A percentile compares a stretch with the other conserved stretches of the same genome.
Evolutionary conservation across 2,888 invertebrate genomes (phyloP).

Genomic region (Pinctada fucata): DNA sequence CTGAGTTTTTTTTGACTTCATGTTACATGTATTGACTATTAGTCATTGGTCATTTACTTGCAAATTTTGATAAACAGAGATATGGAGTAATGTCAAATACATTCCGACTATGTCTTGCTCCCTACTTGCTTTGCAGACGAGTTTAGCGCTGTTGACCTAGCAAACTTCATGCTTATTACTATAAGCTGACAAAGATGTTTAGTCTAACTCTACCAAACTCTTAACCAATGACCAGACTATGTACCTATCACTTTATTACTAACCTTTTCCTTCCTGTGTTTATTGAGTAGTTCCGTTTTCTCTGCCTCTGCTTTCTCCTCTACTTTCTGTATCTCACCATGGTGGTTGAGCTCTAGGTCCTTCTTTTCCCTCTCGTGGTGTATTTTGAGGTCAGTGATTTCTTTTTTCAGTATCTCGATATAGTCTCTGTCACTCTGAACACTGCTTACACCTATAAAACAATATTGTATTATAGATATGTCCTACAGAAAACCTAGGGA

Average conservation of each 20-base stretch:
- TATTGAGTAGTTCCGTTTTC: slow-evolving; percentile 54
- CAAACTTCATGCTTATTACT: too few species aligned
- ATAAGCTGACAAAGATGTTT: too few species aligned
- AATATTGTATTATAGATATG: background rate
- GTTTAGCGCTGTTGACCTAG: too few species aligned
- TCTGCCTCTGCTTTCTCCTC: slow-evolving; percentile 65
- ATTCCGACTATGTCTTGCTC: too few species aligned
- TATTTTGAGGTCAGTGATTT: slow-evolving; percentile 55
- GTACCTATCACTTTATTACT: background rate
- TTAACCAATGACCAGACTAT: too few species aligned
- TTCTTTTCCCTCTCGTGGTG: slow-evolving; percentile 67
- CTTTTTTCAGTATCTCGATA: slow-evolving; percentile 50
- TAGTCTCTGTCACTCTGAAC: slow-evolving; percentile 49
- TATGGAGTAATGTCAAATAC: too few species aligned
- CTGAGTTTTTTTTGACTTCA: too few species aligned
- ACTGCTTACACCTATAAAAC: slow-evolving; percentile 47
- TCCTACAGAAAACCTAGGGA: background rate
- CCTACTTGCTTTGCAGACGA: too few species aligned
- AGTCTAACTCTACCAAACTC: too few species aligned
- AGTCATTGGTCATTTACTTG: too few species aligned
- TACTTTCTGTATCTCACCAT: slow-evolving; percentile 64
- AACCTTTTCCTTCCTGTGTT: slow-evolving; percentile 66
- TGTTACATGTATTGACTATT: too few species aligned
- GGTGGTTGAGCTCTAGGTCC: slow-evolving; percentile 69
- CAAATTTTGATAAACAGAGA: too few species aligned